phyloP scores from a whole-genome alignment of 64 coral and sea anemone species.

The Montipora foliosa region DNA sequence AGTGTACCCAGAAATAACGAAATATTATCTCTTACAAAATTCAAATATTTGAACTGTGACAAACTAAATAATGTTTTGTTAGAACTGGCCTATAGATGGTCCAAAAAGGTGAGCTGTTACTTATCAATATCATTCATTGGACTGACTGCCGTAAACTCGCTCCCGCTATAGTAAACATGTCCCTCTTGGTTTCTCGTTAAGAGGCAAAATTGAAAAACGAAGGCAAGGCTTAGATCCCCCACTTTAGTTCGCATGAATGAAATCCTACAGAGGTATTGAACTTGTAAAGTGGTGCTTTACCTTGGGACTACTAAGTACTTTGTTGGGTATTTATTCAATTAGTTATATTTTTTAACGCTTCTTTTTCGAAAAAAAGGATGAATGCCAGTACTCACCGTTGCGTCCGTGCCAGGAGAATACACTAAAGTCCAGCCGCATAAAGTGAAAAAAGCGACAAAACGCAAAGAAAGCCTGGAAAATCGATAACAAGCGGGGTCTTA shows the following conservation, averaged over 20 bases:
- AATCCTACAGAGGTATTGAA: neutral
- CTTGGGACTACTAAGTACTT: neutral
- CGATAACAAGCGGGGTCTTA: neutral
- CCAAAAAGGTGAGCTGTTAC: neutral
- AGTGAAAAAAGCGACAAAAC: slow-evolving; percentile 7
- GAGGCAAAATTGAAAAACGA: neutral
- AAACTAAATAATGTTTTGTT: neutral
- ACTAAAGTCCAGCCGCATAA: slow-evolving; percentile 1
- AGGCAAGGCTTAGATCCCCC: no score
- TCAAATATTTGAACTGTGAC: neutral
- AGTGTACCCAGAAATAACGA: neutral
- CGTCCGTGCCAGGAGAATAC: slow-evolving; percentile 7
- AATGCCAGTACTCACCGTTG: neutral
- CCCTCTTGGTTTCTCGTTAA: neutral
- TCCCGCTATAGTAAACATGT: neutral
- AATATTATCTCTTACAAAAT: neutral
- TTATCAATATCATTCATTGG: no score
- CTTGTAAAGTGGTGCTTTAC: neutral
- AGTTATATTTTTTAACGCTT: neutral
- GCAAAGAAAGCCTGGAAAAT: slow-evolving; percentile 26
- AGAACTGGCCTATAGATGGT: neutral
- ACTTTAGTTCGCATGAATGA: neutral
- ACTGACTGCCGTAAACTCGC: neutral
- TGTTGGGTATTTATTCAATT: neutral
- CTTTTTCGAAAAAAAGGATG: neutral